phyloP scores from a whole-genome alignment of 2,797 vertebrate genomes.

The Gadopsis bispinosus region DNA sequence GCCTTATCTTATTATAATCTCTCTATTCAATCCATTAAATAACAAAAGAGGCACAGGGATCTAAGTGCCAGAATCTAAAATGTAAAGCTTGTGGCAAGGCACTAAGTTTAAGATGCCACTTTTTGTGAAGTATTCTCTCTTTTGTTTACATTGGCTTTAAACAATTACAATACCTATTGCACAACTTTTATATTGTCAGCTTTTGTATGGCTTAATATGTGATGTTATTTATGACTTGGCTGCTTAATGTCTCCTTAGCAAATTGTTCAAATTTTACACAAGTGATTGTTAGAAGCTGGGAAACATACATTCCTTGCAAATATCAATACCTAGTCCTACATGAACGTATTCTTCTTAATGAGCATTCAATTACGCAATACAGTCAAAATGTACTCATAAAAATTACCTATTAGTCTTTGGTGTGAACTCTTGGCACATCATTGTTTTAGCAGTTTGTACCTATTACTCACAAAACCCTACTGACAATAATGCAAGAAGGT shows the following conservation, averaged over 20 bases:
- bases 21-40: constrained; percentile 60
- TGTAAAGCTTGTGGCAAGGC: constrained; percentile 88
- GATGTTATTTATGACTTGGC: constrained; percentile 49
- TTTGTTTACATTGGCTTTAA: constrained; percentile 70
- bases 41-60: constrained; percentile 76
- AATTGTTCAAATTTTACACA: constrained; percentile 68
- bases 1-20: constrained; percentile 59
- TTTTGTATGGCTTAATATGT: constrained; percentile 79
- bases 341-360: constrained; percentile 48
- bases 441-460: constrained; percentile 62
- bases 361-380: constrained; percentile 64
- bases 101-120: constrained; percentile 84
- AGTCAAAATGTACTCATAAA: constrained; percentile 54
- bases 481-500: constrained; percentile 37
- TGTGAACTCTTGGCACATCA: constrained; percentile 78
- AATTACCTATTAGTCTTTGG: constrained; percentile 78
- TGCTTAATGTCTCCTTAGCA: constrained; percentile 58
- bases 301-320: constrained; percentile 71
- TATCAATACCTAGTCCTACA: constrained; percentile 59
- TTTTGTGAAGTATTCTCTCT: constrained; percentile 57
- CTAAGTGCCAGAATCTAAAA: constrained; percentile 76
- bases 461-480: constrained; percentile 51
- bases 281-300: constrained; percentile 76
- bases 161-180: constrained; percentile 74
- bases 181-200: constrained; percentile 68